phyloP scores from a whole-genome alignment of 2,888 invertebrate species.

The Scotopteryx bipunctaria region DNA sequence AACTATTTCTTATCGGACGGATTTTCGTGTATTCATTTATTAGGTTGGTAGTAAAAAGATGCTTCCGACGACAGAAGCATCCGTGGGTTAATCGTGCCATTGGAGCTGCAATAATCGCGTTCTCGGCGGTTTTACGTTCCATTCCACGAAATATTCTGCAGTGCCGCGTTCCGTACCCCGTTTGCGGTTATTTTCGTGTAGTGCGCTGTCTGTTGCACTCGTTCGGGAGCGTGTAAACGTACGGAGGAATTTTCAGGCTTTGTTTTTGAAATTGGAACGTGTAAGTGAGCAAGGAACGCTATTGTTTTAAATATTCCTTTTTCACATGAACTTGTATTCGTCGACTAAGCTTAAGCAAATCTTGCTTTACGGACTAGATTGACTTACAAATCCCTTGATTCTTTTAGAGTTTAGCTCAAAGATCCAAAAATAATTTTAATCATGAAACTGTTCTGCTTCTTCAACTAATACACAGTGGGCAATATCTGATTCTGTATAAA shows the following conservation, averaged over 20 bases:
- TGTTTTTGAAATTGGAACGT: constrained; percentile 59
- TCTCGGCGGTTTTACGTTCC: constrained; percentile 42
- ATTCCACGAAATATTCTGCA: constrained; percentile 29
- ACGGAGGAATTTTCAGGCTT: constrained; percentile 49
- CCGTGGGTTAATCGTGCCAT: constrained; percentile 64
- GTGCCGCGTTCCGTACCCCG: constrained; percentile 47
- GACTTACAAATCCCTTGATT: no score
- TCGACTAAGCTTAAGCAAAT: neutral
- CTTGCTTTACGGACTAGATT: neutral
- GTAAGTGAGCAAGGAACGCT: constrained; percentile 36
- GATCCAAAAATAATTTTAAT: no score
- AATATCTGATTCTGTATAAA: no score
- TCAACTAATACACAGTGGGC: no score
- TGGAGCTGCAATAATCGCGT: constrained; percentile 67
- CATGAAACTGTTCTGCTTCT: no score
- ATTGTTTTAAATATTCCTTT: constrained; percentile 32
- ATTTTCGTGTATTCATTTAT: constrained; percentile 3
- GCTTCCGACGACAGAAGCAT: constrained; percentile 50
- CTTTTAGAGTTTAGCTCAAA: no score
- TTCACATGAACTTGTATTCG: neutral
- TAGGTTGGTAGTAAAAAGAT: constrained; percentile 42
- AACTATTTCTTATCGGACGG: constrained; percentile 24
- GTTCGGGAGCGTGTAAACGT: constrained; percentile 35
- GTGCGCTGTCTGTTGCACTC: constrained; percentile 57
- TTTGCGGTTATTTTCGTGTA: constrained; percentile 59